These are phyloP conservation scores for Gasterosteus nipponicus DNA, from an alignment of 2,113 vertebrate genomes.

Conservation along the genomic window DNA sequence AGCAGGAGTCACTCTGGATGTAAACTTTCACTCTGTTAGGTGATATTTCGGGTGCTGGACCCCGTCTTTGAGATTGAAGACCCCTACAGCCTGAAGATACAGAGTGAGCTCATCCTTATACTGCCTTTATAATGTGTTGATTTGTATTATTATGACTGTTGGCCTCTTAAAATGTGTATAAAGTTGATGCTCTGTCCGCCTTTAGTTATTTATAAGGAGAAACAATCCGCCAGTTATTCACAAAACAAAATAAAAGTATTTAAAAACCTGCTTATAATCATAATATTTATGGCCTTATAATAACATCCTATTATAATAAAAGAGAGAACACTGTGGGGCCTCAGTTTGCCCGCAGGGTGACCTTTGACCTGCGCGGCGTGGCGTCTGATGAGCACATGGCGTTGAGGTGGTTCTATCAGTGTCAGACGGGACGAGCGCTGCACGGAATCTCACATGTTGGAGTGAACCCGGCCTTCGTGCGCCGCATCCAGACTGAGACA, in stretches of 20 bases:
- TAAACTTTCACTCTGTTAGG: slow-evolving; percentile 70
- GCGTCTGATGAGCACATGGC: neutral
- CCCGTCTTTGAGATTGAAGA: slow-evolving; percentile 93
- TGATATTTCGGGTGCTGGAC: slow-evolving; percentile 93
- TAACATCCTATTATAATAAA: neutral
- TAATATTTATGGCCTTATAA: neutral
- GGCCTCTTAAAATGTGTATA: neutral
- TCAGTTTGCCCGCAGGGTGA: neutral
- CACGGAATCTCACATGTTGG: slow-evolving; percentile 69
- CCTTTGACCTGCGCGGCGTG: neutral
- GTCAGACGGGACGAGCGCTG: slow-evolving; percentile 25
- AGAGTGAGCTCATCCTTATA: slow-evolving; percentile 81
- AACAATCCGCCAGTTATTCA: neutral
- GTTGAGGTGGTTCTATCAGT: neutral
- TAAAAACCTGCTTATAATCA: neutral
- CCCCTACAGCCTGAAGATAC: slow-evolving; percentile 92
- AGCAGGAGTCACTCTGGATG: neutral
- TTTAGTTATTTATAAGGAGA: neutral
- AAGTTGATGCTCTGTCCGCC: no score
- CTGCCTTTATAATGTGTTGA: neutral
- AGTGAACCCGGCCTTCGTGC: slow-evolving; percentile 36
- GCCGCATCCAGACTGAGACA: slow-evolving; percentile 20
- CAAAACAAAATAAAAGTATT: neutral
- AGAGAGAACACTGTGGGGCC: neutral
- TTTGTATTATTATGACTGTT: neutral